Conservation (phyloP, 2,888 invertebrate genomes). For the Lepidonotus clava region DNA sequence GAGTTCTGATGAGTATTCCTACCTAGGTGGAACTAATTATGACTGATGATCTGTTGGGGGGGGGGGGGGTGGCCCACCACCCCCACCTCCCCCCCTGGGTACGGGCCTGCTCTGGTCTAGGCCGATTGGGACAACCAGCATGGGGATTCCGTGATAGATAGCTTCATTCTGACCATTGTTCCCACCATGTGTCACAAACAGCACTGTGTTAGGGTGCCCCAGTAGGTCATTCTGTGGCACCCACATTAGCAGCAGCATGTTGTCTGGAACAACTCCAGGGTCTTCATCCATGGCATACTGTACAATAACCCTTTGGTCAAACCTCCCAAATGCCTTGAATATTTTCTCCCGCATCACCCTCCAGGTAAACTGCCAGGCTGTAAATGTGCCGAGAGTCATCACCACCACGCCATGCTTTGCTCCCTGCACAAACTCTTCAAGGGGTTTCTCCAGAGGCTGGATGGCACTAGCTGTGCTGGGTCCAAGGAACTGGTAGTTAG, state of each 20-base stretch:
- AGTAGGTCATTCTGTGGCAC: constrained; percentile 45
- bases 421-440: background rate
- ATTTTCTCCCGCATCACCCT: background rate
- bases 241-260: background rate
- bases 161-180: constrained; percentile 40
- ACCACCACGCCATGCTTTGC: constrained; percentile 24
- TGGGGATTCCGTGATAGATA: background rate
- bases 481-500: constrained; percentile 28
- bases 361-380: background rate
- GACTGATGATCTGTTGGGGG: too few relatives aligned
- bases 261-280: constrained; percentile 1
- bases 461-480: background rate
- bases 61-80: too few relatives aligned
- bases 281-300: background rate
- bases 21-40: too few relatives aligned
- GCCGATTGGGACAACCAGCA: background rate
- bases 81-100: too few relatives aligned
- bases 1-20: too few relatives aligned
- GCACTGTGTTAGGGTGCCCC: background rate
- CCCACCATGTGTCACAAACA: constrained; percentile 36
- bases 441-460: background rate
- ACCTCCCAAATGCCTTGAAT: background rate
- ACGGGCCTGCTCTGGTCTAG: too few relatives aligned
- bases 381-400: background rate
- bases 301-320: constrained; percentile 1